Base-by-base conservation (phyloP, 92 coral and sea anemone species). In the Meandrina meandrites region DNA sequence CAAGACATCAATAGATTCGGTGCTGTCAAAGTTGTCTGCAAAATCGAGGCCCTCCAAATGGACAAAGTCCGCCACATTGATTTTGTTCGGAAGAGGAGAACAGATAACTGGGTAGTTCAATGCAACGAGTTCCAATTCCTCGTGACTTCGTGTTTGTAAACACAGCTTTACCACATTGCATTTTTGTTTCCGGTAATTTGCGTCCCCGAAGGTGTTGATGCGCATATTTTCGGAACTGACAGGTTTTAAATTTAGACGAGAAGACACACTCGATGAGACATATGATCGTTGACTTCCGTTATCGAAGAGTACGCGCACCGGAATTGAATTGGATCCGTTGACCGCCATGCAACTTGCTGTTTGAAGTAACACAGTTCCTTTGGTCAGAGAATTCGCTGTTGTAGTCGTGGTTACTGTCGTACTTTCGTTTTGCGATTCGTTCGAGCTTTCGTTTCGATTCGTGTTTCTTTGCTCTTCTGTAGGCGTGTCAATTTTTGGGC, bases 11-110 rank as follows among this genome's bases (percentile, higher is more conserved):
- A 90, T 90, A 22, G 76, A 51, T 22, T 84, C 93, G 24, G 68
- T 45, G 76, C 21, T 71, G 79, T 89, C 89, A 74, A 83, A 89
- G 67, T 89, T 56, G 85, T 89, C 92, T 36, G 88, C 85, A 27
- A 89, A 68, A 17, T 89, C 85, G 7, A 89, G 82, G 35, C 89
- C 92, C 35, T 89, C 88, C 21, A 84, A 68, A 58, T 82, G n/a
- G n/a, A n/a, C n/a, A n/a, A n/a, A n/a, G n/a, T n/a, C n/a, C n/a
- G n/a, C n/a, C n/a, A n/a, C n/a, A n/a, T n/a, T n/a, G n/a, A n/a
- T n/a, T n/a, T n/a, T n/a, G n/a, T n/a, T n/a, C n/a, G n/a, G n/a
- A n/a, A n/a, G n/a, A n/a, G n/a, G n/a, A n/a, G n/a, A n/a, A n/a
- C n/a, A n/a, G n/a, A n/a, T n/a, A n/a, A n/a, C n/a, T n/a, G n/a